phyloP scores from a whole-genome alignment of 2,113 vertebrate species.

The Brachypodius melanocephalos region DNA sequence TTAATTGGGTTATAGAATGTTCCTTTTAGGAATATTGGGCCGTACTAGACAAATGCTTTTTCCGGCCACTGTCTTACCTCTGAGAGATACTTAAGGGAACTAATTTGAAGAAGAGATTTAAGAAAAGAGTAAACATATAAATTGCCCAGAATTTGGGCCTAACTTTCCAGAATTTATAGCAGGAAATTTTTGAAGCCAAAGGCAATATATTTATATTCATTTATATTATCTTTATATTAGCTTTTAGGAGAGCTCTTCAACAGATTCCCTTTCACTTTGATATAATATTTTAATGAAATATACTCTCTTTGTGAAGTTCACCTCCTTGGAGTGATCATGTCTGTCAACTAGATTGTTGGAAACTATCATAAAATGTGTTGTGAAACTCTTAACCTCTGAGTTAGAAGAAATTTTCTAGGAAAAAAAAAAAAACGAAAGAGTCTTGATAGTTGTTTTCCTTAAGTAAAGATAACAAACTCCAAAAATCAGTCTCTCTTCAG shows the following conservation, averaged over 20 bases:
- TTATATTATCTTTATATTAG: background rate
- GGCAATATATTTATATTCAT: background rate
- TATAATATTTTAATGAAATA: background rate
- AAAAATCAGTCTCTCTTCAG: background rate
- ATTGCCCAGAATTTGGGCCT: background rate
- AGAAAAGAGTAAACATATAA: background rate
- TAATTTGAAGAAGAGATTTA: background rate
- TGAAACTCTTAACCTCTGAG: background rate
- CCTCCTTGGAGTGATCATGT: background rate
- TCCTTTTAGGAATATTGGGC: background rate
- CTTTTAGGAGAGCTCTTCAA: background rate
- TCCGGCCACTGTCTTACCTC: background rate
- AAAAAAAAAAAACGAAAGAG: background rate
- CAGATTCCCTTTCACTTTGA: background rate
- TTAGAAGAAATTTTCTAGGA: background rate
- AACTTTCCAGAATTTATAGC: background rate
- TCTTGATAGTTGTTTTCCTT: background rate
- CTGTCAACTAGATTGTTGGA: background rate
- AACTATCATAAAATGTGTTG: background rate
- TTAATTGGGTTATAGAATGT: background rate
- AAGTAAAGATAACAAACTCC: background rate
- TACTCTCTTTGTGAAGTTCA: background rate
- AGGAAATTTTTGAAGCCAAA: background rate
- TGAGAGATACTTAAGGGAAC: background rate
- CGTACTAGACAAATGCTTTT: background rate